Base-by-base conservation (phyloP, 2,113 vertebrate genomes). In the Larimichthys crocea region DNA sequence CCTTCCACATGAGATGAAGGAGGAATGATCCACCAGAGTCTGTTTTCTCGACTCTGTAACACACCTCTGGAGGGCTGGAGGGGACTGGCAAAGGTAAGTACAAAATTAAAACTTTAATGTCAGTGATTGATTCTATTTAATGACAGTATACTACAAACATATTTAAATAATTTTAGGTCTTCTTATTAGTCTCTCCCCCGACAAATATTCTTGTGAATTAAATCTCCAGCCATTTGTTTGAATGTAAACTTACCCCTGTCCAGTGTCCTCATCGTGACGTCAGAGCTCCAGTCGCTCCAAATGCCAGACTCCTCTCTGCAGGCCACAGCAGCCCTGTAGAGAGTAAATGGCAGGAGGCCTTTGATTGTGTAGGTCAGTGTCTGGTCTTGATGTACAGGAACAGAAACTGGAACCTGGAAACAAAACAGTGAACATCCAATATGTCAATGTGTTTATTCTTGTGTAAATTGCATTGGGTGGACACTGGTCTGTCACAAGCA, bases 1-100 rank as follows among this genome's bases (percentile, higher is more conserved):
- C 81, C 86, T 85, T 80, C 86, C 84, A 90, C 31, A 71, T 61
- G 64, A 90, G 89, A 24, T 61, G 76, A 72, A 90, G 68, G 4
- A 4, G 56, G n/a, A 44, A 0, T 15, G 22, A 17, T 74, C 40
- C 61, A 31, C 3, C 48, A 15, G 73, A 26, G 10, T 6, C 29
- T 0, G 2, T 29, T 40, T 60, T 24, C 52, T 89, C 84, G 44
- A 80, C 19, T 63, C 76, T 61, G 86, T 89, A 89, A 31, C 84
- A 91, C 5, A 88, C 53, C 14, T 83, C 73, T 9, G 76, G 69
- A 14, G 73, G 57, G 6, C 20, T 55, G 60, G 76, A 79, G 2
- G 76, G 84, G 1, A 5, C 90, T 91, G 63, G 1, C 0, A 11
- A 65, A 35, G 24, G 40, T 14, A 17, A 35, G 3, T 2, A 56